Percentiles rank a stretch among this genome's conserved stretches.
phyloP scores from a whole-genome alignment of 2,113 vertebrate genomes.

The Poecile atricapillus region DNA sequence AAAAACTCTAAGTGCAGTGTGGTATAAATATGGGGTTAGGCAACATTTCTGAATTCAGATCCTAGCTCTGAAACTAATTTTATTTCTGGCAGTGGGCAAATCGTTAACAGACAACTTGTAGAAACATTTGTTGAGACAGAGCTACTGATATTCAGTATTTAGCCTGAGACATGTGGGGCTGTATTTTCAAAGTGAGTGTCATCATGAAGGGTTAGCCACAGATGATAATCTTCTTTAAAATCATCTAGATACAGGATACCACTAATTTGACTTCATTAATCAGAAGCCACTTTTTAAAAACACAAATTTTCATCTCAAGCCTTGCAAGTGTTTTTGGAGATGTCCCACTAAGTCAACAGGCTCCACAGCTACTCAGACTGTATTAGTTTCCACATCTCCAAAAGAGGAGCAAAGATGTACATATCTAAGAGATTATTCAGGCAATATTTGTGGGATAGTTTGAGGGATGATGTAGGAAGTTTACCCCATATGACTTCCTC shows the following conservation, averaged over 20 bases:
- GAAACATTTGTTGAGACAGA: background rate
- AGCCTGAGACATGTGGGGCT: background rate
- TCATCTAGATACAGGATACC: background rate
- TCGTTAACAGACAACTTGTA: background rate
- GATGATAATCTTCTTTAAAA: background rate
- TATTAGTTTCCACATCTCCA: background rate
- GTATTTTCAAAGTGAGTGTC: background rate
- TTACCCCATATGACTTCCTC: background rate
- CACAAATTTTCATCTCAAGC: background rate
- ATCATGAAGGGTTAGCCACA: background rate
- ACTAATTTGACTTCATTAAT: background rate
- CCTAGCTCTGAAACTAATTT: background rate
- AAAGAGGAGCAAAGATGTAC: background rate
- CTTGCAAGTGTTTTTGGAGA: background rate
- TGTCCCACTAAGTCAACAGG: background rate
- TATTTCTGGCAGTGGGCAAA: background rate
- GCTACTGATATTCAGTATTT: background rate
- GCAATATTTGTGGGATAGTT: background rate
- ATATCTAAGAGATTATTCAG: background rate
- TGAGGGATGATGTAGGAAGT: background rate
- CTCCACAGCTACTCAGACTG: background rate
- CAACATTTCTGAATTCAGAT: background rate
- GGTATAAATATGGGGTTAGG: background rate
- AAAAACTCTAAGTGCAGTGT: background rate
- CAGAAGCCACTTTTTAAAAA: background rate